Percentiles rank a stretch among this genome's conserved stretches.
phyloP scores from a whole-genome alignment of 2,888 invertebrate genomes.

The Antheraea yamamai region DNA sequence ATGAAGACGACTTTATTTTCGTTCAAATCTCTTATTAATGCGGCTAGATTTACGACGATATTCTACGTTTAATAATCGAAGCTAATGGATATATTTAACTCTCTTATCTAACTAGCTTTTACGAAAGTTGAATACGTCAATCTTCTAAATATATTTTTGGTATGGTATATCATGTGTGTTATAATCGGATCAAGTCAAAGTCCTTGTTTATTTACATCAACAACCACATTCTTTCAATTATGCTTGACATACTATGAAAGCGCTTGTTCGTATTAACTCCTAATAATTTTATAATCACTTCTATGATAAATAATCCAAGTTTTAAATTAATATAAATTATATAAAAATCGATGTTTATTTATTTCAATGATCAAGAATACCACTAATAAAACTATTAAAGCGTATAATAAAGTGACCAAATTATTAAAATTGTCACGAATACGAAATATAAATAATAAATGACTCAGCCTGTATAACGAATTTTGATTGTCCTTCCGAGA shows the following conservation, averaged over 20 bases:
- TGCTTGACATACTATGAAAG: neutral
- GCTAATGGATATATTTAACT: too few relatives aligned
- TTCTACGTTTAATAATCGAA: too few relatives aligned
- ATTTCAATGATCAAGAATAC: neutral
- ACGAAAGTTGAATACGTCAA: too few relatives aligned
- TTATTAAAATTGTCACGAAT: slow-evolving; percentile 8
- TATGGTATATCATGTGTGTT: neutral
- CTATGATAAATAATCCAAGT: neutral
- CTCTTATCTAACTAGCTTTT: too few relatives aligned
- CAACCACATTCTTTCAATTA: neutral
- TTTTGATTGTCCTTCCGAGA: slow-evolving; percentile 51
- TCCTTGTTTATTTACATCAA: neutral
- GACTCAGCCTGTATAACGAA: slow-evolving; percentile 43
- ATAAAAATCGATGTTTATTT: neutral
- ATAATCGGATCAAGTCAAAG: neutral
- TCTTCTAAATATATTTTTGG: neutral
- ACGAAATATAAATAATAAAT: slow-evolving; percentile 27
- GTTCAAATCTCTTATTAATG: too few relatives aligned
- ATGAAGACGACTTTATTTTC: neutral
- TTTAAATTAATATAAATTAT: neutral
- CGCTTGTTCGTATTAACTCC: too few relatives aligned
- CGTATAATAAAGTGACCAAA: neutral
- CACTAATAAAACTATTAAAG: neutral
- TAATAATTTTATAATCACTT: neutral
- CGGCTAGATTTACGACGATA: too few relatives aligned